A percentile compares a stretch with the other conserved stretches of the same genome.
phyloP scores from a whole-genome alignment of 2,113 vertebrate species.

The Micromys minutus region DNA sequence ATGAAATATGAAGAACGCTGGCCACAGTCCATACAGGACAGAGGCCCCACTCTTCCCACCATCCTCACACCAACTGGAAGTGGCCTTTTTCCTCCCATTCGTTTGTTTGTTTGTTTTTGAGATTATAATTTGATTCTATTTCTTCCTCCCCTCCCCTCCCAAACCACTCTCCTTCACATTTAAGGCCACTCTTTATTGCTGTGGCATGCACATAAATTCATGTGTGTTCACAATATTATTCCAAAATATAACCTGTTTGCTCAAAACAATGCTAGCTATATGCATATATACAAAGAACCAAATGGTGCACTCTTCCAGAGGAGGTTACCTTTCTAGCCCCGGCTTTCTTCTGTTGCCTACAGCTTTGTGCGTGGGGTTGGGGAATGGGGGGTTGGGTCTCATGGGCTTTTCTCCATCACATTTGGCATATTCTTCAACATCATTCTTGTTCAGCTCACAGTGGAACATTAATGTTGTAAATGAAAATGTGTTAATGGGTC shows the following conservation, averaged over 20 bases:
- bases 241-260: neutral
- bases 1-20: neutral
- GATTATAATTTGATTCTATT: neutral
- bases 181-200: neutral
- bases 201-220: no score
- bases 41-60: neutral
- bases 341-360: neutral
- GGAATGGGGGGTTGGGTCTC: neutral
- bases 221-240: neutral
- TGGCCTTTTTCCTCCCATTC: neutral
- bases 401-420: neutral
- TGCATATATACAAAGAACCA: neutral
- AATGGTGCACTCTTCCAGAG: neutral
- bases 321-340: neutral
- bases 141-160: neutral
- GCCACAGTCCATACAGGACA: neutral
- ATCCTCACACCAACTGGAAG: neutral
- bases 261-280: neutral
- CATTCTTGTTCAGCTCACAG: neutral
- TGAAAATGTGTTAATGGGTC: neutral
- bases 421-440: neutral
- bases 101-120: neutral
- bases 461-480: neutral
- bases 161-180: neutral
- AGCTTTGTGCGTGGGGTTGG: neutral